phyloP scores from a whole-genome alignment of 2,888 invertebrate species.

The Cremastinae sp. region DNA sequence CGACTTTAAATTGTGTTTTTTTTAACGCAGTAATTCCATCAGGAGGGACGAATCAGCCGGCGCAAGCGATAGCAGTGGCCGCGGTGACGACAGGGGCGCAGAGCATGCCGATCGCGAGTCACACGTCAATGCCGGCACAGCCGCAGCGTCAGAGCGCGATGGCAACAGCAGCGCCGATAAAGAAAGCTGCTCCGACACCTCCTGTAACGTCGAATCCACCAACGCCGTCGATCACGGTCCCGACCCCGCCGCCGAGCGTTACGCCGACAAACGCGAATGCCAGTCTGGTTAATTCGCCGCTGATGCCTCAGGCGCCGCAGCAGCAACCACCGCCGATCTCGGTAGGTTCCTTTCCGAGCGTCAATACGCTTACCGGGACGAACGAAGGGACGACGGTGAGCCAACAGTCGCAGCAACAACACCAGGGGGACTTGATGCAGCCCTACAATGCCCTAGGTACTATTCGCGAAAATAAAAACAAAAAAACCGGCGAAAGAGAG shows the following conservation, averaged over 20 bases:
- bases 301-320: constrained; percentile 72
- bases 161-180: constrained; percentile 78
- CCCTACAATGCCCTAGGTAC: constrained; percentile 78
- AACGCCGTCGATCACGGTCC: constrained; percentile 35
- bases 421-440: constrained; percentile 76
- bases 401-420: constrained; percentile 61
- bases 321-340: constrained; percentile 74
- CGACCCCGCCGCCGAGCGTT: constrained; percentile 75
- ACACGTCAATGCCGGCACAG: constrained; percentile 78
- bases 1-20: constrained; percentile 33
- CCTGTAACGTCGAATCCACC: constrained; percentile 73
- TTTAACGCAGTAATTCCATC: constrained; percentile 57
- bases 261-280: constrained; percentile 75
- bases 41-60: constrained; percentile 82
- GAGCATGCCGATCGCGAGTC: constrained; percentile 77
- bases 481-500: constrained; percentile 38
- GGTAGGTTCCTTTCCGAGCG: constrained; percentile 74
- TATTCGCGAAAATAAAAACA: constrained; percentile 45
- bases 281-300: constrained; percentile 73
- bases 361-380: constrained; percentile 69
- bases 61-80: constrained; percentile 82
- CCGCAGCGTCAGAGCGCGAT: constrained; percentile 75
- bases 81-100: constrained; percentile 80
- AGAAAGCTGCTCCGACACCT: constrained; percentile 78
- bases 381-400: constrained; percentile 71